Percentiles rank a stretch among this genome's conserved stretches.
Evolutionary conservation across 1,140 invertebrate species (phyloP).

Genomic region (Drosophila truncata): DNA sequence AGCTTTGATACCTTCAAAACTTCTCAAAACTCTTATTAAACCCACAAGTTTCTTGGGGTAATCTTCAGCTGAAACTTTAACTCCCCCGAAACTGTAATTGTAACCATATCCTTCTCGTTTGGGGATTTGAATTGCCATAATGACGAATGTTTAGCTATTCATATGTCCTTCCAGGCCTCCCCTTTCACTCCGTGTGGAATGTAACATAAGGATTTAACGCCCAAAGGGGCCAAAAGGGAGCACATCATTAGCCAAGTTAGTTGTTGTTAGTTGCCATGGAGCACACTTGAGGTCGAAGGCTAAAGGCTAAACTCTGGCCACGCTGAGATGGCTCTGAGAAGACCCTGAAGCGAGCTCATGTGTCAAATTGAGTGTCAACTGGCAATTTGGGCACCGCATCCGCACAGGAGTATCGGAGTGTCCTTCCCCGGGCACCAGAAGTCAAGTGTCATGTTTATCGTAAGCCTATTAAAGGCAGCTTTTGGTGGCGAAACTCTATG

Average conservation of each 20-base stretch:
- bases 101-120: slow-evolving; percentile 42
- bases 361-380: slow-evolving; percentile 84
- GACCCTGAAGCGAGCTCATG: slow-evolving; percentile 62
- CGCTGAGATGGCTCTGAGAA: slow-evolving; percentile 7
- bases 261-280: slow-evolving; percentile 66
- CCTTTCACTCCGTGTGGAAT: slow-evolving; percentile 13
- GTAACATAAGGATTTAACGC: slow-evolving; percentile 30
- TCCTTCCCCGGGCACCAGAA: slow-evolving; percentile 31
- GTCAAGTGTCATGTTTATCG: slow-evolving; percentile 83
- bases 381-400: slow-evolving; percentile 71
- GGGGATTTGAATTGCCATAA: slow-evolving; percentile 58
- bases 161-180: slow-evolving; percentile 57
- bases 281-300: slow-evolving; percentile 71
- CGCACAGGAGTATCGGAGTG: neutral
- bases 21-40: slow-evolving; percentile 16
- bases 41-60: neutral
- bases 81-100: slow-evolving; percentile 32
- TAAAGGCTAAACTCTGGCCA: slow-evolving; percentile 1
- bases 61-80: slow-evolving; percentile 47
- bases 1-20: neutral
- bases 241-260: slow-evolving; percentile 77
- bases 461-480: slow-evolving; percentile 81
- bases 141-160: slow-evolving; percentile 78
- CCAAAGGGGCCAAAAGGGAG: slow-evolving; percentile 45
- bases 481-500: slow-evolving; percentile 40